Evolutionary conservation across 2,113 vertebrate species (phyloP).

Genomic region (Smithornis capensis): DNA sequence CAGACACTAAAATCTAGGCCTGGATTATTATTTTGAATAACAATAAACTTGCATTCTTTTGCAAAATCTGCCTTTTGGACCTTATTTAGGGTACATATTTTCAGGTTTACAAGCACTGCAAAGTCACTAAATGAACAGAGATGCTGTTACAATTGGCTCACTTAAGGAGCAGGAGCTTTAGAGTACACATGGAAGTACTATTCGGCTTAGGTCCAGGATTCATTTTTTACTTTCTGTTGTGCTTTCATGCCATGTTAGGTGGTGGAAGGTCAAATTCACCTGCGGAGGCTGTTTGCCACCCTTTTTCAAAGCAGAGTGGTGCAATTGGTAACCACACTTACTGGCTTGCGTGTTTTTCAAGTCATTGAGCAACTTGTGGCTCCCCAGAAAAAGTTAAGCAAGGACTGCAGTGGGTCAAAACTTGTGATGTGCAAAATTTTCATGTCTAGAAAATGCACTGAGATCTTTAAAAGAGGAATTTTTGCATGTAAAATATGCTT

Average conservation of each 20-base stretch:
- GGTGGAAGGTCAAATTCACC: not conserved
- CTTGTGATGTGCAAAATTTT: not conserved
- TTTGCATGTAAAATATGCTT: not conserved
- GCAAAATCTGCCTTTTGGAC: not conserved
- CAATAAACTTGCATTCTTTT: not conserved
- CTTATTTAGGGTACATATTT: not conserved
- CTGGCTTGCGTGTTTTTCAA: not conserved
- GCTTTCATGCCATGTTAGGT: rapidly evolving
- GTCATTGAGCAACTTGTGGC: not conserved
- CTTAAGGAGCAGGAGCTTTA: not conserved
- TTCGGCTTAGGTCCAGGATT: not conserved
- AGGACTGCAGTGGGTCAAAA: not conserved
- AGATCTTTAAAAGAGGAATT: not conserved
- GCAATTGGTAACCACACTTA: not conserved
- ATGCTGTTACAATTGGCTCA: not conserved
- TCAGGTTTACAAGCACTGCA: not conserved
- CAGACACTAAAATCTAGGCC: not conserved
- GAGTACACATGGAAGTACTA: not conserved
- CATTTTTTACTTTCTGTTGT: not conserved
- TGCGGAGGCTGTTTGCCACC: rapidly evolving
- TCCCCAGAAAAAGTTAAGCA: not conserved
- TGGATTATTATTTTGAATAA: not conserved
- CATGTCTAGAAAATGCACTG: not conserved
- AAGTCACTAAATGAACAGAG: not conserved
- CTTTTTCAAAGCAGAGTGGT: not conserved